Evolutionary conservation across 2,888 invertebrate species (phyloP), one percentile per base, ranked within the genome.

Genomic region (Timema cristinae): DNA sequence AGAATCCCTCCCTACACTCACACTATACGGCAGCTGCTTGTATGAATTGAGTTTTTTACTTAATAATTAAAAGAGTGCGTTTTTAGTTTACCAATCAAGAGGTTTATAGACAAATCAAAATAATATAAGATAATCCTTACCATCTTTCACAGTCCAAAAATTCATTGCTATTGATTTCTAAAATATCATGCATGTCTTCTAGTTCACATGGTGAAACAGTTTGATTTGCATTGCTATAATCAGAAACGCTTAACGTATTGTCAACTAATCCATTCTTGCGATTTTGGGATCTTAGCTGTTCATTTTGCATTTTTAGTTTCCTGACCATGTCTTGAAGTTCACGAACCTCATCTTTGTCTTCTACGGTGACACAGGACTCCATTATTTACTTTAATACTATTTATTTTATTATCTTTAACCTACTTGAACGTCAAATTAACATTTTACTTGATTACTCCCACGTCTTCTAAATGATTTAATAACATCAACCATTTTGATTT

Each of bases 81-180:
- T 32, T 32, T 32, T 32, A 32, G 10, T 6, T 11, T n/a, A 16
- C 2, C 59, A 2, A 13, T 16, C 8, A 8, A 9, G 8, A 59
- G 9, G 8, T 8, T 8, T 59, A 13, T 32, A 59, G 16, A 10
- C 9, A 59, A 59, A 59, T 8, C n/a, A 59, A 59, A 59, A 59
- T 59, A 11, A 54, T 13, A n/a, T n/a, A 11, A 2, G n/a, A 54
- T n/a, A 54, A 11, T 71, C 77, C 85, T 83, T 79, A 88, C 88
- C 88, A 88, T 76, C 85, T 86, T 82, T 88, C 87, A 79, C 86
- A 84, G 81, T 87, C 84, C 75, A 83, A 82, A 81, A 85, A 85
- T 81, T 85, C 84, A 77, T 87, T 81, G 77, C 85, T 82, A 79
- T 84, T 84, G 80, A 87, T 83, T 83, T 87, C 85, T 79, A 88